Percentiles rank a stretch among this genome's conserved stretches.
These are phyloP conservation scores for Anomalospiza imberbis DNA, from an alignment of 2,797 vertebrate species.

Conservation along the genomic window DNA sequence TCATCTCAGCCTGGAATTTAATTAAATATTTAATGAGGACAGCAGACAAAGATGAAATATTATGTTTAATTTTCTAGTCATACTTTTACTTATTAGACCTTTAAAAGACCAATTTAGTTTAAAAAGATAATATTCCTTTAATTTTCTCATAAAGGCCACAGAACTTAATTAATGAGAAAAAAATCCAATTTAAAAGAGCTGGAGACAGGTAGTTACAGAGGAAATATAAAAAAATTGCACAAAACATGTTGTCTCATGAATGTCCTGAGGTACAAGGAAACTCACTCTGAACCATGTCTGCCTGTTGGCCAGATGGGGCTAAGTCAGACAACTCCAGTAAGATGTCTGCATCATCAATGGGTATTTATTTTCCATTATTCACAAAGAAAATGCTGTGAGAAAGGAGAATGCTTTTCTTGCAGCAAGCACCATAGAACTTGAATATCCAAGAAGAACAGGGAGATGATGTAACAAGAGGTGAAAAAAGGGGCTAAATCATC, in stretches of 20 bases:
- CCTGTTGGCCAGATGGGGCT: background rate
- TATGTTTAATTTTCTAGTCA: slow-evolving; percentile 64
- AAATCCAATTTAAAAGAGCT: slow-evolving; percentile 36
- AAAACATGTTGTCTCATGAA: background rate
- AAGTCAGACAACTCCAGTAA: background rate
- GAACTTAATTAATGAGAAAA: slow-evolving; percentile 52
- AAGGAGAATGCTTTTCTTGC: background rate
- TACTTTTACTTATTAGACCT: slow-evolving; percentile 51
- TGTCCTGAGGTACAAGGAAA: background rate
- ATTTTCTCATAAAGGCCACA: slow-evolving; percentile 62
- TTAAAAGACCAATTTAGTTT: slow-evolving; percentile 58
- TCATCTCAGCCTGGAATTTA: slow-evolving; percentile 23
- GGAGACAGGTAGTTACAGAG: slow-evolving; percentile 1
- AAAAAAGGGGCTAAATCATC: background rate
- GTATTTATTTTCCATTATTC: background rate
- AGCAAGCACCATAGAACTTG: background rate
- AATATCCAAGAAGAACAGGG: background rate
- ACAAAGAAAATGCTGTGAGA: background rate
- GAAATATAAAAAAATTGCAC: background rate
- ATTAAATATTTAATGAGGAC: slow-evolving; percentile 68
- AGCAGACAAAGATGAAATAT: slow-evolving; percentile 55
- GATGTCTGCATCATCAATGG: background rate
- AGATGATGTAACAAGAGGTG: background rate
- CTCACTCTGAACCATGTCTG: background rate
- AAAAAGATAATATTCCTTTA: slow-evolving; percentile 58